Base-by-base conservation (phyloP, 2,113 vertebrate species). In the Sapajus apella region DNA sequence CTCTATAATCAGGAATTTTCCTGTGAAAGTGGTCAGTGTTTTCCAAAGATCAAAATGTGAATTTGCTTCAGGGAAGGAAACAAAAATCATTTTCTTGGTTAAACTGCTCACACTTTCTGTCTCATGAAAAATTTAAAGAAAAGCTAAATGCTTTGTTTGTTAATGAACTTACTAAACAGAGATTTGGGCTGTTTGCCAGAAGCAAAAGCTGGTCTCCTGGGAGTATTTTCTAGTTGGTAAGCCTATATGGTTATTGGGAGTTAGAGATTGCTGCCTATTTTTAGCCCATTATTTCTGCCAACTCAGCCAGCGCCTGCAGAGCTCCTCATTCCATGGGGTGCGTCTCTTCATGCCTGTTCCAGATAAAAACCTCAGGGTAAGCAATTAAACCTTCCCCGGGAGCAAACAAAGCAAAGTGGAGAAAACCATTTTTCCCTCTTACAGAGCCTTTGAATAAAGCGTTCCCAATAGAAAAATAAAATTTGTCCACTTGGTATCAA, bases 351-450 rank as follows among this genome's bases (percentile, higher is more conserved):
- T 77, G 90, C 90, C 50, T 88, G 76, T 94, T 96, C 79, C 91
- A 96, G 89, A 94, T 73, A 94, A 75, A 32, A 97, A 56, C 66
- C 75, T 94, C 81, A n/a, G 37, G 92, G 90, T 79, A 81, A 96
- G 76, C 75, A 93, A 87, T 66, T 90, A 66, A 64, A 66, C 18
- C 20, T 61, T 84, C 77, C 11, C 20, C 37, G 35, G 56, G 40
- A 30, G 1, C 35, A 85, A 27, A 58, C 11, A 25, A 50, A 72
- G 64, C 47, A 96, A 96, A 88, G n/a, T 47, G 52, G 79, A 61
- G 79, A 90, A 58, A 80, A 87, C 58, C 56, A 20, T 61, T 91
- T 84, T 82, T 55, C 50, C 0, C 79, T n/a, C 56, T 80, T 90
- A 72, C 37, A 73, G 40, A 55, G 84, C 56, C n/a, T 94, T 95